These are phyloP conservation scores for Yponomeuta plumbellus DNA, from an alignment of 2,888 invertebrate species.

Conservation along the genomic window DNA sequence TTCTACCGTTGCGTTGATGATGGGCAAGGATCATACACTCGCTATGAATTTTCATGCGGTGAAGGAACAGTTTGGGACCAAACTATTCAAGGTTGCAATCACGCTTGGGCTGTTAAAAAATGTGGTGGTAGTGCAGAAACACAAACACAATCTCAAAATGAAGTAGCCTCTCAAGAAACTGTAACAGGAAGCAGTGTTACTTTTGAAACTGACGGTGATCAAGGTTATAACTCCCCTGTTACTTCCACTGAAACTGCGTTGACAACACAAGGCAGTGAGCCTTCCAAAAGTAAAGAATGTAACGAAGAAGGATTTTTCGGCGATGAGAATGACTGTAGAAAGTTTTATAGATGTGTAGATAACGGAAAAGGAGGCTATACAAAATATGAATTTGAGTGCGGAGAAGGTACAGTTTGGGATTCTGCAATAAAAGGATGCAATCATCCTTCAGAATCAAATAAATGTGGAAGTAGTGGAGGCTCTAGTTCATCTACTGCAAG, in stretches of 20 bases:
- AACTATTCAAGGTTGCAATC: slow-evolving; percentile 31
- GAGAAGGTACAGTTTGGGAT: slow-evolving; percentile 80
- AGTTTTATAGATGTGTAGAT: slow-evolving; percentile 81
- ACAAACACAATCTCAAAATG: not conserved
- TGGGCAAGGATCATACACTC: slow-evolving; percentile 75
- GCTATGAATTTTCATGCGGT: slow-evolving; percentile 83
- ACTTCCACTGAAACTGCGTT: not conserved
- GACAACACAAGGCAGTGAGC: not conserved
- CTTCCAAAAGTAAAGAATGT: not conserved
- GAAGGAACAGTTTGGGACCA: slow-evolving; percentile 85
- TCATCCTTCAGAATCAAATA: slow-evolving; percentile 33
- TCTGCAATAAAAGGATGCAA: slow-evolving; percentile 58
- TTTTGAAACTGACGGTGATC: not conserved
- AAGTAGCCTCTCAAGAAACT: slow-evolving; percentile 19
- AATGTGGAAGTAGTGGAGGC: slow-evolving; percentile 12
- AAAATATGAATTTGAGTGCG: slow-evolving; percentile 80
- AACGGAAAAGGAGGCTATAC: slow-evolving; percentile 76
- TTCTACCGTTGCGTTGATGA: slow-evolving; percentile 84
- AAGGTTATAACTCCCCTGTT: not conserved
- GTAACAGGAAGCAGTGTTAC: not conserved
- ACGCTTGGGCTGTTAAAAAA: slow-evolving; percentile 8
- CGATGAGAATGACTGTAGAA: slow-evolving; percentile 58
- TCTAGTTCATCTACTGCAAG: not conserved
- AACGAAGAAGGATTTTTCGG: slow-evolving; percentile 25
- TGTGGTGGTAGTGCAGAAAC: not conserved